phyloP scores from a whole-genome alignment of 2,888 invertebrate species.

The Halictus ligatus region DNA sequence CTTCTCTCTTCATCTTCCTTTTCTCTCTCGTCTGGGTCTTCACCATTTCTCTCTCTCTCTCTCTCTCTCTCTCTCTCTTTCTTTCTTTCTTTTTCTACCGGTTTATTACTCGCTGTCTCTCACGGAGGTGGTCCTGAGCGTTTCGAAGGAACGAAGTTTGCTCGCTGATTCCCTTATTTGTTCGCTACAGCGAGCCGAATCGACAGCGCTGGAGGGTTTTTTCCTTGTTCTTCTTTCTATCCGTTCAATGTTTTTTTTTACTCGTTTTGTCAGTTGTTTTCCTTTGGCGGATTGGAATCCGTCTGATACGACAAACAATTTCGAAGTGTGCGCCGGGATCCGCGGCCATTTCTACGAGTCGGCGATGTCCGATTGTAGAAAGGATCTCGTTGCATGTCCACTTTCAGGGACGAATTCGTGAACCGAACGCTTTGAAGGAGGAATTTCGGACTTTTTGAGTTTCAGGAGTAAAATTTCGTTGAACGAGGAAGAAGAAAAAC shows the following conservation, averaged over 20 bases:
- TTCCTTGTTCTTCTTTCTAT: not conserved
- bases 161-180: conserved; percentile 13
- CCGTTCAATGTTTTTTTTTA: not conserved
- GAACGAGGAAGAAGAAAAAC: too few species aligned
- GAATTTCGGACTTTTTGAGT: not conserved
- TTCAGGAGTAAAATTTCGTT: too few species aligned
- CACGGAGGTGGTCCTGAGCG: not conserved
- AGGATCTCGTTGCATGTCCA: not conserved
- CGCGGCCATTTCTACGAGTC: not conserved
- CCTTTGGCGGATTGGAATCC: not conserved
- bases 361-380: not conserved
- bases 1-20: not conserved
- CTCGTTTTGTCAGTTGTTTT: not conserved
- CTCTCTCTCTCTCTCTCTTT: not conserved
- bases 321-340: not conserved
- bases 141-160: not conserved
- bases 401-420: not conserved
- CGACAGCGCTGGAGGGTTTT: not conserved
- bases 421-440: not conserved
- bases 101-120: not conserved
- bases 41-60: not conserved
- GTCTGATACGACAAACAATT: not conserved
- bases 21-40: not conserved
- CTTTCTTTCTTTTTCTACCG: not conserved
- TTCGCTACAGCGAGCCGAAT: not conserved